These are phyloP conservation scores for Sterna hirundo DNA, from an alignment of 2,113 vertebrate genomes.

Conservation along the genomic window DNA sequence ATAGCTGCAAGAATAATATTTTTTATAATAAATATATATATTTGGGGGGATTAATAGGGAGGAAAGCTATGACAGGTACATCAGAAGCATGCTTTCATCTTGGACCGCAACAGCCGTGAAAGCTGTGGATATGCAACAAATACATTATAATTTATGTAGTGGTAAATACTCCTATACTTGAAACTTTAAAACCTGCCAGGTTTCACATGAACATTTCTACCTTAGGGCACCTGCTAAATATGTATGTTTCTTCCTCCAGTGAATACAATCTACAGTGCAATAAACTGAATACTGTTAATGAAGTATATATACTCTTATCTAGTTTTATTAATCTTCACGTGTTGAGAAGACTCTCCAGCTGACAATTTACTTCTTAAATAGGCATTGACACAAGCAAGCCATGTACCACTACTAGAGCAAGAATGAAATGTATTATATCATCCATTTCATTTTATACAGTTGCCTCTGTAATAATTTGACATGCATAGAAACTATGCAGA, in stretches of 20 bases:
- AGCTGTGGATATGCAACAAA: background rate
- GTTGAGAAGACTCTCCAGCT: background rate
- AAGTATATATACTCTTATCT: background rate
- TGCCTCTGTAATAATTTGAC: background rate
- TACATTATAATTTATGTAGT: background rate
- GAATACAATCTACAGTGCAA: background rate
- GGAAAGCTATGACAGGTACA: background rate
- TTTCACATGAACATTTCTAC: background rate
- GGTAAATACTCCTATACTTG: background rate
- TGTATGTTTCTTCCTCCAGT: background rate
- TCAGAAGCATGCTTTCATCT: background rate
- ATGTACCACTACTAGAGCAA: background rate
- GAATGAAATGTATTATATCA: background rate
- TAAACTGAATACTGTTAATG: background rate
- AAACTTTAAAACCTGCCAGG: background rate
- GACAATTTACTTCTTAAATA: background rate
- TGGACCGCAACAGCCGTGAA: background rate
- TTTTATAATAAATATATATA: background rate
- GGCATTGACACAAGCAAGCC: background rate
- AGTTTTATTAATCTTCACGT: background rate
- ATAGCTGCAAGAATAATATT: background rate
- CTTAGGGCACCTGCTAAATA: background rate
- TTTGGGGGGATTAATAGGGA: background rate
- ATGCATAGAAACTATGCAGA: background rate
- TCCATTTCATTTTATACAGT: background rate